Percentiles rank a stretch among this genome's conserved stretches.
phyloP scores from a whole-genome alignment of 2,797 vertebrate genomes.

The Bovichtus diacanthus region DNA sequence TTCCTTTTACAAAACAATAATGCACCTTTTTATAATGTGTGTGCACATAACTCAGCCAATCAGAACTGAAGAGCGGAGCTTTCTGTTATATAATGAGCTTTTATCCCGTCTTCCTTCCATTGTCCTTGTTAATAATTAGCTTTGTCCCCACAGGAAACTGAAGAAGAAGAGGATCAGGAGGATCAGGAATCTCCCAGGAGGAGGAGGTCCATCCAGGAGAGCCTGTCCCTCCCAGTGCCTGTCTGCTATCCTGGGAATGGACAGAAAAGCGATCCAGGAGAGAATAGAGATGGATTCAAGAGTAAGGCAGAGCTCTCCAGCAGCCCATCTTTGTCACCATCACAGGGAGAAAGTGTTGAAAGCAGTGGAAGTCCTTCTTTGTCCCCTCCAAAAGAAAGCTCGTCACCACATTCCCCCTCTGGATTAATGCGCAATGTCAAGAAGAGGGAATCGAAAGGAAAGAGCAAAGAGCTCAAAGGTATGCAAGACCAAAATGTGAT shows the following conservation, averaged over 20 bases:
- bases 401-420: slow-evolving; percentile 82
- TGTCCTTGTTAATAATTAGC: slow-evolving; percentile 54
- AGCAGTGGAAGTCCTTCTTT: slow-evolving; percentile 76
- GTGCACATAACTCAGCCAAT: neutral
- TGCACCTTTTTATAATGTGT: neutral
- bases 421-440: slow-evolving; percentile 85
- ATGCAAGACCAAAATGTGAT: slow-evolving; percentile 1
- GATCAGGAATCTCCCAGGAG: slow-evolving; percentile 71
- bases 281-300: slow-evolving; percentile 62
- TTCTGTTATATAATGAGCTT: slow-evolving; percentile 37
- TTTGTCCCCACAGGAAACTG: slow-evolving; percentile 80
- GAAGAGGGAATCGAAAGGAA: slow-evolving; percentile 90
- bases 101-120: slow-evolving; percentile 51
- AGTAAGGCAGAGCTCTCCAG: slow-evolving; percentile 71
- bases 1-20: slow-evolving; percentile 7
- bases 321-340: slow-evolving; percentile 75
- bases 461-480: slow-evolving; percentile 89
- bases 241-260: slow-evolving; percentile 74
- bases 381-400: slow-evolving; percentile 82
- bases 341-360: slow-evolving; percentile 84
- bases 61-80: slow-evolving; percentile 4
- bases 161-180: slow-evolving; percentile 77
- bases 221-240: slow-evolving; percentile 80
- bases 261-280: slow-evolving; percentile 75
- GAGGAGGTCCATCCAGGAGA: slow-evolving; percentile 85